A percentile compares a stretch with the other conserved stretches of the same genome.
Evolutionary conservation across 2,888 invertebrate species (phyloP).

Genomic region (Auanema freiburgensis): DNA sequence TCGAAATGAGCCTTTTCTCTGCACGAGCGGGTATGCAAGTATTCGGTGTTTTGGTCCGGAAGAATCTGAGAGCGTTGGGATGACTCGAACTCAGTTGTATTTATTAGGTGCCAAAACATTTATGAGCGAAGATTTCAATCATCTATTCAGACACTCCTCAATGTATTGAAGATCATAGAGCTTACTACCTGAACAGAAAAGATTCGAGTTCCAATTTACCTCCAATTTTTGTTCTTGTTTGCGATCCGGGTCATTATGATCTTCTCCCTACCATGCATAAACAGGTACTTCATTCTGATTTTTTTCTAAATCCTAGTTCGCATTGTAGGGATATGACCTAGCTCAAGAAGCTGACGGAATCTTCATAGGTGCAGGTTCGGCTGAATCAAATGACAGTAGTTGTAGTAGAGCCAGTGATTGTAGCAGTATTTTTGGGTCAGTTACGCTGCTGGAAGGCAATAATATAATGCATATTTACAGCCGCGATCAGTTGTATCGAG

Average conservation of each 20-base stretch:
- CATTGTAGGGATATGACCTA: conserved; percentile 9
- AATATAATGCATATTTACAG: conserved; percentile 15
- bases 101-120: conserved; percentile 11
- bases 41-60: conserved; percentile 32
- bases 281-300: conserved; percentile 15
- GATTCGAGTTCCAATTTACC: conserved; percentile 17
- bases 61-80: conserved; percentile 10
- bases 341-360: conserved; percentile 14
- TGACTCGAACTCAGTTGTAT: conserved; percentile 16
- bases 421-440: conserved; percentile 21
- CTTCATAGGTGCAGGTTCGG: conserved; percentile 17
- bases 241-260: conserved; percentile 35
- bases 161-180: conserved; percentile 17
- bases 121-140: too few species aligned
- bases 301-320: not conserved
- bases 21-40: conserved; percentile 23
- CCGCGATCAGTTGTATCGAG: conserved; percentile 34
- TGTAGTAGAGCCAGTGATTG: conserved; percentile 17
- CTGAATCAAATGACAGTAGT: conserved; percentile 12
- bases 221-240: conserved; percentile 31
- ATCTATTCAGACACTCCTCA: not conserved
- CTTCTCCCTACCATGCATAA: conserved; percentile 33
- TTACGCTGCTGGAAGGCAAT: too few species aligned
- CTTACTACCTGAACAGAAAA: conserved; percentile 5
- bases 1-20: conserved; percentile 29